Evolutionary conservation across 2,888 invertebrate species (phyloP).

Genomic region (Vannuccia rotundouncinata): DNA sequence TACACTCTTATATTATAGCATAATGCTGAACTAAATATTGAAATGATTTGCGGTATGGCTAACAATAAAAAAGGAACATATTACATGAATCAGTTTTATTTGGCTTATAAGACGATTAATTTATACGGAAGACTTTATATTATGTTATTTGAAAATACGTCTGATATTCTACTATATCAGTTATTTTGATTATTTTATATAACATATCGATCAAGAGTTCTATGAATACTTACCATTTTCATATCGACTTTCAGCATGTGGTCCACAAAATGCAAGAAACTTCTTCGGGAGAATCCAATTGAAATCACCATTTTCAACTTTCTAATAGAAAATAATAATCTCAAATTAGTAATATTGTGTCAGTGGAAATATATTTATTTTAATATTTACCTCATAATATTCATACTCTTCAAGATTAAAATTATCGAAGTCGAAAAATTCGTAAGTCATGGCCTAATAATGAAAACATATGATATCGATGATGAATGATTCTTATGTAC

Average conservation of each 20-base stretch:
- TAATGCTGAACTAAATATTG: too few species aligned
- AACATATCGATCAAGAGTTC: too few species aligned
- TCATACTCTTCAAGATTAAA: slow-evolving; percentile 93
- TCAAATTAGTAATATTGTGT: background rate
- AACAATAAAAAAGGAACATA: too few species aligned
- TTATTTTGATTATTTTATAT: too few species aligned
- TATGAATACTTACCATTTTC: slow-evolving; percentile 77
- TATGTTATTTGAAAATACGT: too few species aligned
- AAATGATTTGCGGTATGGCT: too few species aligned
- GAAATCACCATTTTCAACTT: slow-evolving; percentile 78
- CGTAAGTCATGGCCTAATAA: slow-evolving; percentile 66
- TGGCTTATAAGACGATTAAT: too few species aligned
- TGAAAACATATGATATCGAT: background rate
- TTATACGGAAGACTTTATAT: too few species aligned
- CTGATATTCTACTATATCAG: too few species aligned
- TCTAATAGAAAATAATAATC: slow-evolving; percentile 27
- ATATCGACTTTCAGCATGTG: slow-evolving; percentile 77
- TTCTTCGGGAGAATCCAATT: slow-evolving; percentile 98
- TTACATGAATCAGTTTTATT: too few species aligned
- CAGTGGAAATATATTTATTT: background rate
- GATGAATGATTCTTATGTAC: background rate
- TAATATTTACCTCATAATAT: slow-evolving; percentile 72
- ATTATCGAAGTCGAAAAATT: slow-evolving; percentile 84
- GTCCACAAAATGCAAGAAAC: slow-evolving; percentile 94
- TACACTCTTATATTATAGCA: too few species aligned